Evolutionary conservation across 2,888 invertebrate species (phyloP).

Genomic region (Chrysomela aeneicollis): DNA sequence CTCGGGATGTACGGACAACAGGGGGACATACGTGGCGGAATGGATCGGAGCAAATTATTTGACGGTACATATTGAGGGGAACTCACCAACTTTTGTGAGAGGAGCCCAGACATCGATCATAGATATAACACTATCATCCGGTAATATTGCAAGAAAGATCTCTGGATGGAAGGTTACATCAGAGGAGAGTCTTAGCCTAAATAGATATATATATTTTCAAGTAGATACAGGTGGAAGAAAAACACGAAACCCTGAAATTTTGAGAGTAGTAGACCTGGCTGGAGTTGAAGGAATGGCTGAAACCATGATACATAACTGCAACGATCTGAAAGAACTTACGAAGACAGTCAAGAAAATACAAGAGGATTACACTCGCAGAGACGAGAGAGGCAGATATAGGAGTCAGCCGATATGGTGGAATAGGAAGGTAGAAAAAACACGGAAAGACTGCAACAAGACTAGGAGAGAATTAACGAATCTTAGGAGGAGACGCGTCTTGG

Average conservation of each 20-base stretch:
- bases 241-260: not conserved
- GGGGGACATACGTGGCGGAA: not conserved
- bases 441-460: conserved; percentile 4
- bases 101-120: not conserved
- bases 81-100: conserved; percentile 6
- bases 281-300: not conserved
- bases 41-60: not conserved
- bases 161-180: not conserved
- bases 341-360: not conserved
- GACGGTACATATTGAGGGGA: not conserved
- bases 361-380: not conserved
- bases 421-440: not conserved
- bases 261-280: not conserved
- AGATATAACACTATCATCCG: conserved; percentile 1
- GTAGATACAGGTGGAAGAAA: not conserved
- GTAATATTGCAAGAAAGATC: conserved; percentile 6
- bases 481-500: not conserved
- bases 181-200: conserved; percentile 15
- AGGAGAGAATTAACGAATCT: not conserved
- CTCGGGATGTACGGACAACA: not conserved
- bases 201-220: conserved; percentile 1
- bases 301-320: not conserved
- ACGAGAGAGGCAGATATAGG: not conserved
- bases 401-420: conserved; percentile 10
- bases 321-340: not conserved